phyloP scores from a whole-genome alignment of 2,888 invertebrate species.

The Matsumyia berberina region DNA sequence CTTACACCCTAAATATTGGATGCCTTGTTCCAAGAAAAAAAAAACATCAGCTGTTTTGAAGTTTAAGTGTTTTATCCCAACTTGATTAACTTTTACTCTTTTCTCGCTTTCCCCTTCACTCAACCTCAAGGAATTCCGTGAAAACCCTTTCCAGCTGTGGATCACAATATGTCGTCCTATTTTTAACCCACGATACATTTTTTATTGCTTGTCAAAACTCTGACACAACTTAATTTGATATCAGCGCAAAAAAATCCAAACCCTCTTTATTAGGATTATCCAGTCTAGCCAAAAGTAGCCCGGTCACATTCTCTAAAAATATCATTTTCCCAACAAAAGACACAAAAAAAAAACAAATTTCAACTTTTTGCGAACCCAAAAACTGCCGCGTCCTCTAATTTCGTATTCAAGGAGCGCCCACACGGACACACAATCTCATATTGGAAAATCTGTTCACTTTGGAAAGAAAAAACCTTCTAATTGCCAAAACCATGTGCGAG shows the following conservation, averaged over 20 bases:
- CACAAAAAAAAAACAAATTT: not conserved
- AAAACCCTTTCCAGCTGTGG: no score
- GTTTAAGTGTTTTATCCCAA: no score
- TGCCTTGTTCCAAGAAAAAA: no score
- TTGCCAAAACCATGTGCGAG: slow-evolving; percentile 16
- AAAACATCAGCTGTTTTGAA: no score
- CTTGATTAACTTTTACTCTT: no score
- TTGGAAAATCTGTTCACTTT: slow-evolving; percentile 29
- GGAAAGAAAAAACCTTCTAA: slow-evolving; percentile 21
- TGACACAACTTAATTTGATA: slow-evolving; percentile 2
- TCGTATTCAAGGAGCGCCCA: slow-evolving; percentile 41
- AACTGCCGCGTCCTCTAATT: slow-evolving; percentile 32
- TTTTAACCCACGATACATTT: not conserved
- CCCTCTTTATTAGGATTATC: slow-evolving; percentile 10
- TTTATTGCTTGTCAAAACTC: slow-evolving; percentile 12
- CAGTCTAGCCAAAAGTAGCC: slow-evolving; percentile 14
- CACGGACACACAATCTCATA: slow-evolving; percentile 9
- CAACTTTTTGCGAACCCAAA: not conserved
- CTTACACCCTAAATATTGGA: no score
- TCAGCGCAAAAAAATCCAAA: not conserved
- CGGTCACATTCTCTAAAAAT: not conserved
- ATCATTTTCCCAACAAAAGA: not conserved
- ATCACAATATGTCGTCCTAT: slow-evolving; percentile 8
- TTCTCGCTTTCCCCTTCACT: no score
- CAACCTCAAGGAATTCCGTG: no score